Evolutionary conservation across 2,797 vertebrate genomes (phyloP), one percentile per base, ranked within the genome.

Genomic region (Nothura maculosa): DNA sequence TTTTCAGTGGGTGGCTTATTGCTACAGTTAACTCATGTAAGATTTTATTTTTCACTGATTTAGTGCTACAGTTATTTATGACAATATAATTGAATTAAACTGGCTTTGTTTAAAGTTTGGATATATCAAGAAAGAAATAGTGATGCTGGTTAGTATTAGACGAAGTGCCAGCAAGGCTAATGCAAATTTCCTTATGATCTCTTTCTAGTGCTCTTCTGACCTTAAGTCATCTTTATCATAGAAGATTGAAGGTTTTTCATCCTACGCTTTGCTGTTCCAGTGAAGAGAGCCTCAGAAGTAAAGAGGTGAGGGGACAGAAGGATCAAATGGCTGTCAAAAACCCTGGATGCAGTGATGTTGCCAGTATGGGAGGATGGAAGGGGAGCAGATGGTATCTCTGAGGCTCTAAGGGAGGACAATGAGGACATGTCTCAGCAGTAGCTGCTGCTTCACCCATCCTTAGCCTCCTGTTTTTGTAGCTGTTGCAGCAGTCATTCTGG

Each of bases 41-140:
- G 42, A 69, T 38, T 90, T 90, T 74, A 14, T 62, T 86, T 81
- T 82, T 15, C 28, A 54, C 70, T 67, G 21, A 67, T 90, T 89
- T 89, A 73, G 24, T 81, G 32, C n/a, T 87, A 25, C n/a, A 90
- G 43, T 5, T 21, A 60, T 73, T 89, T 54, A 25, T 43, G 80
- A 86, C 13, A 81, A 24, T 28, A 80, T 28, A 85, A 82, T 70
- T 76, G 3, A 16, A 55, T 90, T 73, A 70, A 69, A 60, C 42
- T 2, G 15, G 45, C 22, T 78, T 80, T 61, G 40, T 58, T 90
- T 69, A 66, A 90, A 60, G 5, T 64, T 81, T 84, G 17, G 14
- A 55, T 78, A n/a, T 12, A 66, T 10, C 24, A 73, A 30, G 30
- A 85, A 86, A 79, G 2, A 20, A 77, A 30, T 54, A 57, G 12